Percentiles rank a stretch among this genome's conserved stretches.
phyloP scores from a whole-genome alignment of 2,888 invertebrate genomes.

The Smittia aterrima region DNA sequence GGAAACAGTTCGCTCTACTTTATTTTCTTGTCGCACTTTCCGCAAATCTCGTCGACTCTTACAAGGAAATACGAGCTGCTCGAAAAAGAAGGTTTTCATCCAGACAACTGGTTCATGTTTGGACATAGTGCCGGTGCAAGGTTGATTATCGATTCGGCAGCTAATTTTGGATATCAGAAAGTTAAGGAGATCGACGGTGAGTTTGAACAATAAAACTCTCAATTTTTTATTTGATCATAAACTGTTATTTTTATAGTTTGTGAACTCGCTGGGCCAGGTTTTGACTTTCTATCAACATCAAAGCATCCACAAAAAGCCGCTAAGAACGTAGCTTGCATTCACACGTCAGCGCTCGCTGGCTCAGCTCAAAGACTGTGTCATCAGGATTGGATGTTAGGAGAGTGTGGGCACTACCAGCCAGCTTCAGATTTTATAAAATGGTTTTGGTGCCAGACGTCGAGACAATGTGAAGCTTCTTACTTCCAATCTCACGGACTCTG shows the following conservation, averaged over 20 bases:
- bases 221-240: too few species aligned
- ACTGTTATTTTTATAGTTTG: too few species aligned
- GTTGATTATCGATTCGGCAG: neutral
- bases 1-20: neutral
- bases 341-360: constrained; percentile 5
- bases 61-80: neutral
- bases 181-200: neutral
- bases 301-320: neutral
- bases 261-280: neutral
- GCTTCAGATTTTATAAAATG: neutral
- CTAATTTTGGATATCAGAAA: neutral
- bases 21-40: neutral
- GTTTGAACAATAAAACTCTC: neutral
- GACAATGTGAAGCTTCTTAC: neutral
- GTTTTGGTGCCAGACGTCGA: too few species aligned
- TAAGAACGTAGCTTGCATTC: constrained; percentile 24
- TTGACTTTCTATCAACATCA: neutral
- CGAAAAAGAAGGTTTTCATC: neutral
- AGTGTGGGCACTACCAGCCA: constrained; percentile 10
- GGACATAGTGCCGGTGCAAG: constrained; percentile 15
- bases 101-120: neutral
- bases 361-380: neutral
- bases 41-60: neutral
- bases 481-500: constrained; percentile 12
- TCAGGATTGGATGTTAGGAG: constrained; percentile 29